Evolutionary conservation across 2,888 invertebrate genomes (phyloP).

Genomic region (Tolmerus cingulatus): DNA sequence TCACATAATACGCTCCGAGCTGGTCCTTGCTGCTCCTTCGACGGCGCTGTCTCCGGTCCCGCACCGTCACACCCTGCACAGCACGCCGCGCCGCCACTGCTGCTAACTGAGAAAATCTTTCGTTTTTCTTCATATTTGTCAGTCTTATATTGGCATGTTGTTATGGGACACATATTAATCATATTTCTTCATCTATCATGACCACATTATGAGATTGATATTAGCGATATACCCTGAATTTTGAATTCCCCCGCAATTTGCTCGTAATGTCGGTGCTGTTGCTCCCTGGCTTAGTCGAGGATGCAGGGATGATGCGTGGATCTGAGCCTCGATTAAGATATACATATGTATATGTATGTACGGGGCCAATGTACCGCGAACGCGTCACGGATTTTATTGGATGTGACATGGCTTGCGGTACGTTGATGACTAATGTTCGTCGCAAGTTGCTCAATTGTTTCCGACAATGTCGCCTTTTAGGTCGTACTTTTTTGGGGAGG

Average conservation of each 20-base stretch:
- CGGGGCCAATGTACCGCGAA: background rate
- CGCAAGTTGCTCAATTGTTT: background rate
- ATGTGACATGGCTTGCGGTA: background rate
- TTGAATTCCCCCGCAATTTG: constrained; percentile 26
- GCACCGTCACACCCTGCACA: background rate
- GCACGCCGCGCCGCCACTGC: background rate
- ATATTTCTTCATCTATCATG: constrained; percentile 29
- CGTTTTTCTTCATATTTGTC: constrained; percentile 42
- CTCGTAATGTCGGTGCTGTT: constrained; percentile 1
- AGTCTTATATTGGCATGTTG: constrained; percentile 40
- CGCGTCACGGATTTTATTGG: background rate
- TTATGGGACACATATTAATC: constrained; percentile 41
- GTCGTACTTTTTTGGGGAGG: background rate
- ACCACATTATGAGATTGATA: constrained; percentile 31
- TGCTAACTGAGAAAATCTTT: constrained; percentile 22
- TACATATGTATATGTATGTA: background rate
- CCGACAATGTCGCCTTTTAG: background rate
- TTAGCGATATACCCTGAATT: constrained; percentile 26
- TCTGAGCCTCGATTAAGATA: background rate
- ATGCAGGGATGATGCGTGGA: background rate
- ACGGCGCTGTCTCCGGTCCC: background rate
- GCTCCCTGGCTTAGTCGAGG: background rate
- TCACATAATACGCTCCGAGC: constrained; percentile 22
- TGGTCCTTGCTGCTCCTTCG: background rate
- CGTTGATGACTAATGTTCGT: background rate